Conservation (phyloP, 2,797 vertebrate genomes). For the Cirrhinus molitorella region DNA sequence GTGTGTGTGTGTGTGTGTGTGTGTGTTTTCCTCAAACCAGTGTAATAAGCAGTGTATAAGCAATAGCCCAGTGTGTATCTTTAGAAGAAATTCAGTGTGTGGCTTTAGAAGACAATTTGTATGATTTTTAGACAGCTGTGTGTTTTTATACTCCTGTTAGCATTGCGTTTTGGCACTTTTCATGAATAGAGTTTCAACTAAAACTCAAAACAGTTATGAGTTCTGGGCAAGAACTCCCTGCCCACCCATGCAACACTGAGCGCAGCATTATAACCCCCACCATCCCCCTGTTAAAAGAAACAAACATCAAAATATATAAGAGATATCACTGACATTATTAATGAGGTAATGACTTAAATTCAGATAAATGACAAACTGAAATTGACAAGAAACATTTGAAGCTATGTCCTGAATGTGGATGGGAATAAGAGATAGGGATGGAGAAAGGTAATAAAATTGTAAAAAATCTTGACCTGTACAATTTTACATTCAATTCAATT, state of each 20-base stretch:
- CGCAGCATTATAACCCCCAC: not conserved
- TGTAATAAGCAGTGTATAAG: too few relatives aligned
- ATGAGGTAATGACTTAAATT: not conserved
- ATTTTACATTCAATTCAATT: too few relatives aligned
- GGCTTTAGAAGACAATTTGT: not conserved
- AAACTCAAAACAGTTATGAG: too few relatives aligned
- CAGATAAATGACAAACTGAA: not conserved
- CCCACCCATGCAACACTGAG: too few relatives aligned
- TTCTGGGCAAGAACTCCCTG: too few relatives aligned
- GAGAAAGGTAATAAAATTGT: too few relatives aligned
- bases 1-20: not conserved
- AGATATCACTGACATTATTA: not conserved
- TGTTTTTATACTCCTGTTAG: not conserved
- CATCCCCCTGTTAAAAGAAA: too few relatives aligned
- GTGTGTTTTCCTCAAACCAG: not conserved
- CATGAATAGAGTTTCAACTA: not conserved
- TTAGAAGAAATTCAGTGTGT: not conserved
- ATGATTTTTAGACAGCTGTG: not conserved
- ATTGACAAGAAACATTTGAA: not conserved
- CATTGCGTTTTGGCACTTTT: too few relatives aligned
- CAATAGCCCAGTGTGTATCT: not conserved
- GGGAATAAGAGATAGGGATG: not conserved
- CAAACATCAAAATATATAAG: too few relatives aligned
- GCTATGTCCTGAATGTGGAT: not conserved
- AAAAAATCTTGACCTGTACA: too few relatives aligned